Conservation (phyloP, 2,797 vertebrate species). For the Otolemur crassicaudatus region DNA sequence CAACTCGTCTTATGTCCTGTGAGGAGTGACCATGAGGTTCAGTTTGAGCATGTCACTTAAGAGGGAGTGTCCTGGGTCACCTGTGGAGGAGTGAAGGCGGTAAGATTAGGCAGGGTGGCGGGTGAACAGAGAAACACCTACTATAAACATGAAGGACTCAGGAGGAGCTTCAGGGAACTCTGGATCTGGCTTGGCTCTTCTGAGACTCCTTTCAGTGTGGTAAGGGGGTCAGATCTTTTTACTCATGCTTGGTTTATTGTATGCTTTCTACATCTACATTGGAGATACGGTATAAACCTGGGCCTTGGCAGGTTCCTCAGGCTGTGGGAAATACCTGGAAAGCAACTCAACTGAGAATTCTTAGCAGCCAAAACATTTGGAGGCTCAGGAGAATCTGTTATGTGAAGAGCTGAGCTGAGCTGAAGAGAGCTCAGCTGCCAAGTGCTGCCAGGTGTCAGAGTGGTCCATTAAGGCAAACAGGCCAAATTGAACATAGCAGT, state of each 20-base stretch:
- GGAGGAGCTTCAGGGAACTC: fast-evolving
- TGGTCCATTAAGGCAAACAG: background rate
- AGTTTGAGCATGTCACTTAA: background rate
- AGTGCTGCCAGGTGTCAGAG: background rate
- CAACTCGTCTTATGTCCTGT: background rate
- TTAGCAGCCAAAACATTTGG: background rate
- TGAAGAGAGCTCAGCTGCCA: background rate
- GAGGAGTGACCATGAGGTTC: too few relatives aligned
- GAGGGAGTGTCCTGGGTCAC: background rate
- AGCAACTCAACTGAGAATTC: background rate
- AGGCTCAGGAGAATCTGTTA: background rate
- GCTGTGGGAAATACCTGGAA: background rate
- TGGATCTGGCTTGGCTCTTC: background rate
- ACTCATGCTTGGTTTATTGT: fast-evolving
- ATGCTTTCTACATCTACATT: too few relatives aligned
- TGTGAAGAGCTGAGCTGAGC: background rate
- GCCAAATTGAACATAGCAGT: background rate
- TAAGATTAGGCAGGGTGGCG: background rate
- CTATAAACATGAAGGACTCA: background rate
- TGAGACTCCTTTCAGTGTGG: fast-evolving
- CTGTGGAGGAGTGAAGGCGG: too few relatives aligned
- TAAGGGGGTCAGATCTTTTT: too few relatives aligned
- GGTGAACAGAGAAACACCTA: too few relatives aligned
- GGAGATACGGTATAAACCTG: too few relatives aligned
- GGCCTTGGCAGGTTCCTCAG: background rate